Evolutionary conservation across 2,113 vertebrate genomes (phyloP).

Genomic region (Chrysemys picta): DNA sequence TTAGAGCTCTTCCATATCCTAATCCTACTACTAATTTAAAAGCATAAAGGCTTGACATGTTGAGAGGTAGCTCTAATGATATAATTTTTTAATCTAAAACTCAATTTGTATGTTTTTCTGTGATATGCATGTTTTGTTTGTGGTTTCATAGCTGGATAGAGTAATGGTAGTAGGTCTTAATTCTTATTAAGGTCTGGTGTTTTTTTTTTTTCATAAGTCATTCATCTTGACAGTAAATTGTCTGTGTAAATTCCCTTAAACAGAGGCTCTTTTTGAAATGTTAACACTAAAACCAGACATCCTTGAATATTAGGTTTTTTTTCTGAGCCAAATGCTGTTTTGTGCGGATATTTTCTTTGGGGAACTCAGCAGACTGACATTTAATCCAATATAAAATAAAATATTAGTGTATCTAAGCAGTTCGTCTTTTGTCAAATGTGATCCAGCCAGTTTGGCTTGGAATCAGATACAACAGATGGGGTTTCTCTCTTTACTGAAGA

Average conservation of each 20-base stretch:
- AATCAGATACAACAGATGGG: constrained; percentile 57
- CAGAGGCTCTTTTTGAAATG: background rate
- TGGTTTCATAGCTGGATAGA: background rate
- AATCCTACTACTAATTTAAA: constrained; percentile 53
- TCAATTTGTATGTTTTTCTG: background rate
- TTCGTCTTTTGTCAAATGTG: constrained; percentile 53
- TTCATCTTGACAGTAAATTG: background rate
- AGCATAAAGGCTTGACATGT: constrained; percentile 12
- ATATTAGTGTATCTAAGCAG: constrained; percentile 46
- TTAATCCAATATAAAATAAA: constrained; percentile 32
- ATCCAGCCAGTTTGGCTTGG: constrained; percentile 51
- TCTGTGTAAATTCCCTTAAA: background rate
- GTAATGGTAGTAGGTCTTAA: background rate
- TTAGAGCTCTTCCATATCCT: constrained; percentile 33
- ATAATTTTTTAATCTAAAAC: constrained; percentile 12
- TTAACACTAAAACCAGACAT: background rate
- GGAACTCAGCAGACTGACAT: constrained; percentile 40
- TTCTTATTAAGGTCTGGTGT: background rate
- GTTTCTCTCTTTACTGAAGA: constrained; percentile 47
- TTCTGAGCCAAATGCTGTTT: constrained; percentile 34
- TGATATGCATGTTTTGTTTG: constrained; percentile 1
- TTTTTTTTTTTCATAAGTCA: background rate
- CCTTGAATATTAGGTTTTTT: background rate
- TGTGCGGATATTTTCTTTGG: constrained; percentile 6
- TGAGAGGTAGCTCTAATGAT: constrained; percentile 34